Evolutionary conservation across 2,113 vertebrate genomes (phyloP), one percentile per base, ranked within the genome.

Genomic region (Bagarius yarrelli): DNA sequence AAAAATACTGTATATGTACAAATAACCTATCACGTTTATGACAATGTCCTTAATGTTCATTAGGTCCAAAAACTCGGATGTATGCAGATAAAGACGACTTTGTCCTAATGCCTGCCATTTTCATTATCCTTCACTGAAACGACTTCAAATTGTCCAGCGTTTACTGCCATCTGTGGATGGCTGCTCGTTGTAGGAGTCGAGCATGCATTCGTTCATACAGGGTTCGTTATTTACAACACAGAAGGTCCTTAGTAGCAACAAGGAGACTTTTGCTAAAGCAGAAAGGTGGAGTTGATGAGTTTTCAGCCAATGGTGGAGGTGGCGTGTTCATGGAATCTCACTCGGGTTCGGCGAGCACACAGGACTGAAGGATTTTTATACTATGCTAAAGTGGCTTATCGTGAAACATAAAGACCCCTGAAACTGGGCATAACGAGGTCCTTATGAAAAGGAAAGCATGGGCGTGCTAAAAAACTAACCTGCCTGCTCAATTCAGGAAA

Each of bases 291-390:
- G 70, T 32, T 55, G 70, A 23, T 13, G 70, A 23, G 67, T 23
- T 73, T 73, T 55, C 27, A 73, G 27, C 70, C 70, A 73, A 73
- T 34, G 19, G 27, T 53, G 18, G 70, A 73, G 55, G 27, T 73
- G 50, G 70, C 19, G 52, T 73, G 70, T 73, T 73, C 27, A 23
- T 52, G 13, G 27, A 55, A 55, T 34, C 50, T 14, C 27, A 14
- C 50, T 73, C 19, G 3, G 27, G 25, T 23, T 19, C 1, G 50
- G 55, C 23, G 27, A n/a, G 47, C 67, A 19, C 14, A 27, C n/a
- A 18, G 0, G 44, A 47, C 16, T 5, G 6, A 53, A 32, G 25
- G 5, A 32, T 53, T 72, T 72, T 32, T 53, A 30, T 52, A 30
- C 27, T 1, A 19, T 52, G n/a, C n/a, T n/a, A n/a, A 52, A 3